phyloP scores from a whole-genome alignment of 1,140 invertebrate genomes.

The Eupristina koningsbergeri region DNA sequence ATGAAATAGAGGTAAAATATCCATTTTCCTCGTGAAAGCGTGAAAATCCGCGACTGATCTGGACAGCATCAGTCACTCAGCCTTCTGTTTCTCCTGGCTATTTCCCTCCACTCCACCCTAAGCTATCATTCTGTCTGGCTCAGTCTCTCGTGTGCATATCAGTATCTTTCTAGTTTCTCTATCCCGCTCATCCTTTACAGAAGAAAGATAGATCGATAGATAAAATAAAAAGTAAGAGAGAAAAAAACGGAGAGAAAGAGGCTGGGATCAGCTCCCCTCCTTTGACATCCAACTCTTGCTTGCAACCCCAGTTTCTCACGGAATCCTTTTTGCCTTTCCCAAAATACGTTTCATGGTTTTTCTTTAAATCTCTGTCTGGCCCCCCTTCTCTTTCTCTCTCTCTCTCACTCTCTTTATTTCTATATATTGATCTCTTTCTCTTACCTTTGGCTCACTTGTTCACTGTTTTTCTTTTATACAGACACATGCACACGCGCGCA shows the following conservation, averaged over 20 bases:
- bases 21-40: slow-evolving; percentile 57
- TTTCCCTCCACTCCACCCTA: neutral
- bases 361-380: neutral
- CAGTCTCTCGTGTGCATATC: too few relatives aligned
- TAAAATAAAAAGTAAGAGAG: neutral
- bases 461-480: neutral
- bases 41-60: slow-evolving; percentile 59
- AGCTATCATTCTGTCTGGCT: neutral
- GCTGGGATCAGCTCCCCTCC: slow-evolving; percentile 46
- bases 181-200: neutral
- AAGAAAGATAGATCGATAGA: neutral
- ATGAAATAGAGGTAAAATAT: slow-evolving; percentile 52
- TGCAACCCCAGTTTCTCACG: slow-evolving; percentile 64
- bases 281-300: slow-evolving; percentile 66
- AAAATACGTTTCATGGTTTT: slow-evolving; percentile 57
- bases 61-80: neutral
- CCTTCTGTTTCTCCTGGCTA: neutral
- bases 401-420: too few relatives aligned
- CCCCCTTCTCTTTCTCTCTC: neutral
- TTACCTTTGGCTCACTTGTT: neutral
- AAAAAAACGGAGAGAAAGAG: slow-evolving; percentile 6
- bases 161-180: neutral
- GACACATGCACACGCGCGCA: neutral
- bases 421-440: neutral
- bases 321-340: slow-evolving; percentile 64